A percentile compares a stretch with the other conserved stretches of the same genome.
Evolutionary conservation across 35 echinoderm and acorn worm species (phyloP).

Genomic region (Stichopus chloronotus): DNA sequence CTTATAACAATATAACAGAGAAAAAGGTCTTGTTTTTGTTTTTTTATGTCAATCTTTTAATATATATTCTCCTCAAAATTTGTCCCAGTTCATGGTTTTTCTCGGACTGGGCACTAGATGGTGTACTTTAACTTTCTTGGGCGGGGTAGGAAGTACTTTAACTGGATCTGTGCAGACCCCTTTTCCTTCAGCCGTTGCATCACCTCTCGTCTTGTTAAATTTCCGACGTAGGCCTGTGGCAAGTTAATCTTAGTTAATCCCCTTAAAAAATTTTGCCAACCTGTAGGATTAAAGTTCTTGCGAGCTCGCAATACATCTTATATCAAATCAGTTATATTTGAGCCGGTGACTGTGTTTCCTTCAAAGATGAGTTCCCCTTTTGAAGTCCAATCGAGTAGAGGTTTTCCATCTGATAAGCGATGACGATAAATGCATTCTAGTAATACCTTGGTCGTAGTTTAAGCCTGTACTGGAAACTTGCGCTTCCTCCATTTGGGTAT

Average conservation of each 20-base stretch:
- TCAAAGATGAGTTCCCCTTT: constrained; percentile 32
- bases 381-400: constrained; percentile 1
- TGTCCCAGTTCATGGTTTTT: neutral
- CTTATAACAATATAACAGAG: too few species aligned
- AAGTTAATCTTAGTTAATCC: constrained; percentile 25
- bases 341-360: constrained; percentile 14
- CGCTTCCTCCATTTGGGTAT: neutral
- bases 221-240: constrained; percentile 3
- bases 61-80: neutral
- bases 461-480: neutral
- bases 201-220: neutral
- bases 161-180: neutral
- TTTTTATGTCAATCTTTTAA: too few species aligned
- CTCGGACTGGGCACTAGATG: neutral
- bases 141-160: neutral
- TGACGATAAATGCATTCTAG: neutral
- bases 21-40: too few species aligned
- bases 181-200: neutral
- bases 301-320: neutral
- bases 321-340: constrained; percentile 37
- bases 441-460: neutral
- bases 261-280: constrained; percentile 2
- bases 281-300: constrained; percentile 15
- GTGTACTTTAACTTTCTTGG: neutral
- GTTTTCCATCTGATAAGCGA: neutral